These are phyloP conservation scores for Nudaria mundana DNA, from an alignment of 2,888 invertebrate genomes.

Conservation along the genomic window DNA sequence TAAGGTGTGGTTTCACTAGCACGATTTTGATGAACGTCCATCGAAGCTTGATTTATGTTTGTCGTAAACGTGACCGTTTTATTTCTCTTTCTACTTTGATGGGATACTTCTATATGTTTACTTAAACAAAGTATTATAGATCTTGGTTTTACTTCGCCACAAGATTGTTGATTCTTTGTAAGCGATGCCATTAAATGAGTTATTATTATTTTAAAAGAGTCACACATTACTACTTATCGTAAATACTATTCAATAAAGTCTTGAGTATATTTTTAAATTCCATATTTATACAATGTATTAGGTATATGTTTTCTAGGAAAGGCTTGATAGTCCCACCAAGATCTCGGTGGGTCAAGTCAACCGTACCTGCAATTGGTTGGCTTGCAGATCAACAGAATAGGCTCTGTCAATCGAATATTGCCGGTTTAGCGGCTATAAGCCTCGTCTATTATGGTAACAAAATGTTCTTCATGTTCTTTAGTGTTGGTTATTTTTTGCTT, in stretches of 20 bases:
- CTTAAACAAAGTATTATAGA: constrained; percentile 40
- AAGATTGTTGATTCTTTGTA: constrained; percentile 23
- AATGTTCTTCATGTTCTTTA: too few relatives aligned
- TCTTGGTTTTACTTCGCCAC: constrained; percentile 25
- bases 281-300: too few relatives aligned
- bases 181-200: constrained; percentile 4
- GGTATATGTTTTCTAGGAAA: too few relatives aligned
- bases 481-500: too few relatives aligned
- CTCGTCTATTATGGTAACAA: too few relatives aligned
- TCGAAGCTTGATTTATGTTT: constrained; percentile 68
- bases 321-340: too few relatives aligned
- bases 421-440: too few relatives aligned
- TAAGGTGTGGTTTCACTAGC: constrained; percentile 36
- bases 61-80: constrained; percentile 70
- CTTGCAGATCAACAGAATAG: too few relatives aligned
- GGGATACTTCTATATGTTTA: constrained; percentile 44
- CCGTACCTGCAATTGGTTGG: too few relatives aligned
- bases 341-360: too few relatives aligned
- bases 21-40: constrained; percentile 40
- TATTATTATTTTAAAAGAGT: background rate
- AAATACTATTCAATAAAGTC: background rate
- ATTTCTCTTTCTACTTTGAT: constrained; percentile 49
- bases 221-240: background rate
- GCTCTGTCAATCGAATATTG: too few relatives aligned
- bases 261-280: background rate